These are phyloP conservation scores for Slavum lentiscoides DNA, from an alignment of 2,888 invertebrate genomes.

Conservation along the genomic window DNA sequence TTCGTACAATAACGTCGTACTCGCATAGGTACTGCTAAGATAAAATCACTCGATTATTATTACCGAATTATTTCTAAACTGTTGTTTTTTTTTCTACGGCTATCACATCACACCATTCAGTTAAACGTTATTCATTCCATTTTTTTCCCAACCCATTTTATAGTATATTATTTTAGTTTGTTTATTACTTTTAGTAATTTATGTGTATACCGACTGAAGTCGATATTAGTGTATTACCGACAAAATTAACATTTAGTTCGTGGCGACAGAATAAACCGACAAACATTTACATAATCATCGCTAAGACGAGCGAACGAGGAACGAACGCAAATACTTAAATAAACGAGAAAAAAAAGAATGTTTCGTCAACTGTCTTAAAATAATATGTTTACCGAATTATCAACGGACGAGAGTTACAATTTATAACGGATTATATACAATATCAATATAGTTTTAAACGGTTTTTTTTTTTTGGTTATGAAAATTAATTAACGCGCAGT, in stretches of 20 bases:
- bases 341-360: neutral
- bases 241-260: conserved; percentile 30
- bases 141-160: too few relatives aligned
- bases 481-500: too few relatives aligned
- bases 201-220: conserved; percentile 39
- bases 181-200: conserved; percentile 47
- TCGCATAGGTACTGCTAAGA: neutral
- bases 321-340: conserved; percentile 32
- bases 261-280: conserved; percentile 17
- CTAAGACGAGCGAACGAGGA: conserved; percentile 30
- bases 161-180: conserved; percentile 40
- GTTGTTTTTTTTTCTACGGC: too few relatives aligned
- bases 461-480: too few relatives aligned
- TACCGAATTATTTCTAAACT: too few relatives aligned
- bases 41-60: neutral
- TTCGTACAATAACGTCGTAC: neutral
- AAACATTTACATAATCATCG: conserved; percentile 35
- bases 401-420: neutral
- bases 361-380: conserved; percentile 10
- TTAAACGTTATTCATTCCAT: neutral
- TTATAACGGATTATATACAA: too few relatives aligned
- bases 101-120: neutral
- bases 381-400: conserved; percentile 1
- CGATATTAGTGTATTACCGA: conserved; percentile 34
- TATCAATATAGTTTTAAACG: too few relatives aligned